These are phyloP conservation scores for Pandemis heparana DNA, from an alignment of 2,888 invertebrate genomes.

Conservation along the genomic window DNA sequence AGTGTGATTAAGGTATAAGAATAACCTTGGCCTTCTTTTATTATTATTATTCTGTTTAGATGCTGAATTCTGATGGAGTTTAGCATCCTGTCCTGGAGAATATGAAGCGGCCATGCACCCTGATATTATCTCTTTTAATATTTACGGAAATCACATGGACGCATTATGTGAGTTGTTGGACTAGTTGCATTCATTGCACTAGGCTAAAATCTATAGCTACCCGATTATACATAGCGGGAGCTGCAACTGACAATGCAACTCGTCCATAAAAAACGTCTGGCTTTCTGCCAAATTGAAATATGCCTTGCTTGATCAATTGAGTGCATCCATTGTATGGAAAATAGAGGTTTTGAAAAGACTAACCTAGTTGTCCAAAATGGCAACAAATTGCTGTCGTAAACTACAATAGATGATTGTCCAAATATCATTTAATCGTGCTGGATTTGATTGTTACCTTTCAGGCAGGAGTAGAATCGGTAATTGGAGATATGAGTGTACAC, in stretches of 20 bases:
- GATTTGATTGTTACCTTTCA: constrained; percentile 52
- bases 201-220: constrained; percentile 44
- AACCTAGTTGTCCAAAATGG: constrained; percentile 72
- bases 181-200: constrained; percentile 42
- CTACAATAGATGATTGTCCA: constrained; percentile 61
- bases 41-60: constrained; percentile 56
- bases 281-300: constrained; percentile 73
- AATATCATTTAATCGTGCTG: constrained; percentile 55
- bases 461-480: constrained; percentile 48
- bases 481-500: constrained; percentile 29
- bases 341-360: constrained; percentile 66
- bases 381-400: constrained; percentile 61
- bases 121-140: constrained; percentile 63
- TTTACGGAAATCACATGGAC: constrained; percentile 59
- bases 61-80: constrained; percentile 62
- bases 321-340: constrained; percentile 68
- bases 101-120: constrained; percentile 71
- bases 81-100: constrained; percentile 59
- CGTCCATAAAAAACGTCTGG: constrained; percentile 69
- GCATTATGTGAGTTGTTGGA: constrained; percentile 61
- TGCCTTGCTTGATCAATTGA: constrained; percentile 66
- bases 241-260: constrained; percentile 66
- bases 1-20: not conserved
- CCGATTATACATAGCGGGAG: constrained; percentile 48
- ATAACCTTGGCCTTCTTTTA: not conserved